Evolutionary conservation across 2,113 vertebrate species (phyloP).

Genomic region (Glaucomys volans): DNA sequence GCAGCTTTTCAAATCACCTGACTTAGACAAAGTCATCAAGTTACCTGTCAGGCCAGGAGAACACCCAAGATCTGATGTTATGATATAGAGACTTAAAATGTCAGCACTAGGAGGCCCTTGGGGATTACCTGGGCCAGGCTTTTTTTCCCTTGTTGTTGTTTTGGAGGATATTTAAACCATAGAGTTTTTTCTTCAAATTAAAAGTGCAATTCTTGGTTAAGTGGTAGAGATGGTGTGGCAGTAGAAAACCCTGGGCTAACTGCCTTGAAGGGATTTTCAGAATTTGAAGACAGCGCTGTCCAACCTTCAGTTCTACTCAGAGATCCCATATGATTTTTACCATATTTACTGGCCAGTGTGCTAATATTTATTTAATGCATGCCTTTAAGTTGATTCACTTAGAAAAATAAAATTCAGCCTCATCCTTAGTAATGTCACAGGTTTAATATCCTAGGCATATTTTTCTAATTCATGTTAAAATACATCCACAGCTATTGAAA

Average conservation of each 20-base stretch:
- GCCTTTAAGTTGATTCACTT: constrained; percentile 25
- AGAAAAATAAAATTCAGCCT: constrained; percentile 29
- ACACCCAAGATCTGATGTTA: neutral
- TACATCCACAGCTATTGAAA: neutral
- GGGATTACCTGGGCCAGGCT: neutral
- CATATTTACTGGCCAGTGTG: neutral
- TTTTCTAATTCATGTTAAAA: constrained; percentile 56
- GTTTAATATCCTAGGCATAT: neutral
- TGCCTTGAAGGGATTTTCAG: neutral
- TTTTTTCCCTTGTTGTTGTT: neutral
- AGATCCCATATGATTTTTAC: neutral
- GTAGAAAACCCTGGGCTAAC: neutral
- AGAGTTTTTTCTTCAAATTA: constrained; percentile 40
- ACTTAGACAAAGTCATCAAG: constrained; percentile 4
- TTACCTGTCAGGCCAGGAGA: constrained; percentile 17
- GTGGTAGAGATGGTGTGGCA: neutral
- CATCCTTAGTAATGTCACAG: constrained; percentile 5
- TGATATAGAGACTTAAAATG: constrained; percentile 46
- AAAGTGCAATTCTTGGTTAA: constrained; percentile 42
- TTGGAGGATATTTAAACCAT: neutral
- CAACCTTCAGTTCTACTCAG: neutral
- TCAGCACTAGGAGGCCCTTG: neutral
- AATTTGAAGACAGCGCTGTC: neutral
- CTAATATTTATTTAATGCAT: constrained; percentile 43
- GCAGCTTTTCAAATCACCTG: constrained; percentile 59